phyloP scores from a whole-genome alignment of 2,888 invertebrate species.

The Megalurothrips usitatus region DNA sequence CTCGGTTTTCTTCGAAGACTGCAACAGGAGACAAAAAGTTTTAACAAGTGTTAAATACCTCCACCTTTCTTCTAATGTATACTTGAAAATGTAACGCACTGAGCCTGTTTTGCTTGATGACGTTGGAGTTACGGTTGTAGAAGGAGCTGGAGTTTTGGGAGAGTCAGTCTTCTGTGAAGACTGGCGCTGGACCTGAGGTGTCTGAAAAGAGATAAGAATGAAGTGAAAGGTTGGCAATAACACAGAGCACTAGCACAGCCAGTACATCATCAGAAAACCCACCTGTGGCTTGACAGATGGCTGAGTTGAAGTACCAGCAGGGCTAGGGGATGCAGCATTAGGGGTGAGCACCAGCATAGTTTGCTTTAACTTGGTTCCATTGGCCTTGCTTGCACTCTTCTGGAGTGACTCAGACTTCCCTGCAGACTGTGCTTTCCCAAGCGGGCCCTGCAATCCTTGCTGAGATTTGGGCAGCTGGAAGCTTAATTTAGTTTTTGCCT shows the following conservation, averaged over 20 bases:
- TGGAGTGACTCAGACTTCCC: background rate
- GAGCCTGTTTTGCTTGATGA: background rate
- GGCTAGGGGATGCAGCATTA: background rate
- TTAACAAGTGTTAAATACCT: background rate
- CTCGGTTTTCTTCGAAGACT: background rate
- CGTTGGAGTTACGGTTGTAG: background rate
- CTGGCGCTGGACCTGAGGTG: background rate
- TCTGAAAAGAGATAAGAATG: background rate
- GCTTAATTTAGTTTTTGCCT: background rate
- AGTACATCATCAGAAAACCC: background rate
- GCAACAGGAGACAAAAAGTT: background rate
- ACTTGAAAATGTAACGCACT: background rate
- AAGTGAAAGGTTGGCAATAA: background rate
- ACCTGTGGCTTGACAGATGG: background rate
- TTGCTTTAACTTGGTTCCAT: background rate
- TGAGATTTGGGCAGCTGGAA: constrained; percentile 12
- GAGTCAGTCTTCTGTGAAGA: background rate
- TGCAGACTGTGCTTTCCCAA: background rate
- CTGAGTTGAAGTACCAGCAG: background rate
- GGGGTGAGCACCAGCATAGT: background rate
- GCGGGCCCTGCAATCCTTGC: background rate
- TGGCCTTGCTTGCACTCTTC: background rate
- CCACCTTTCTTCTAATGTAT: background rate
- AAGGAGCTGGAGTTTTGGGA: constrained; percentile 6
- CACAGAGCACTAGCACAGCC: background rate